Evolutionary conservation across 2,113 vertebrate species (phyloP).

Genomic region (Cynopterus brachyotis): DNA sequence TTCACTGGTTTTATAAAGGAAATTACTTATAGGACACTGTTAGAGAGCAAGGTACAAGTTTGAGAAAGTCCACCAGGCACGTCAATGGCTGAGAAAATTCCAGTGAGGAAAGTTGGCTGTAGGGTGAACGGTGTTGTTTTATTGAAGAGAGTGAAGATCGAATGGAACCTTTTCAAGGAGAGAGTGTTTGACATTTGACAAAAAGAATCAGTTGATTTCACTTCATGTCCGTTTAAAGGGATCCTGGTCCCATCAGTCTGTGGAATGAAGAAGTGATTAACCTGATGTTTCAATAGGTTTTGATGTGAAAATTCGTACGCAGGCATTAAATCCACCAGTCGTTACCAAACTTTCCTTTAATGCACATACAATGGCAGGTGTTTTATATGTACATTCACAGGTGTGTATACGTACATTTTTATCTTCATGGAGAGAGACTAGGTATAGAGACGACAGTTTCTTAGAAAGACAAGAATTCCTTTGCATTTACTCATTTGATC

Average conservation of each 20-base stretch:
- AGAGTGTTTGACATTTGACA: neutral
- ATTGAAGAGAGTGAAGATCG: neutral
- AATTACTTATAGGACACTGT: neutral
- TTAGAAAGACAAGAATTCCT: neutral
- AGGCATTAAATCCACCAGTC: neutral
- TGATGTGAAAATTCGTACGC: neutral
- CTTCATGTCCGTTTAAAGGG: neutral
- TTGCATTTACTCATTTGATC: neutral
- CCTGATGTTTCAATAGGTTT: neutral
- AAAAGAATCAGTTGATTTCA: neutral
- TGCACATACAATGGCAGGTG: neutral
- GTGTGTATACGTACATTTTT: neutral
- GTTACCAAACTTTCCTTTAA: neutral
- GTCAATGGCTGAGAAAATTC: neutral
- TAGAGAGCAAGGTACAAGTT: neutral
- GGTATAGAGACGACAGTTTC: neutral
- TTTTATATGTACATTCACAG: neutral
- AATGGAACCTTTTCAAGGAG: neutral
- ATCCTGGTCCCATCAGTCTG: neutral
- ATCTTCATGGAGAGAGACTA: neutral
- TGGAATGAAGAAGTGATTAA: neutral
- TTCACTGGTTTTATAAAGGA: neutral
- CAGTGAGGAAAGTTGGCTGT: neutral
- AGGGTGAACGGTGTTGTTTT: neutral
- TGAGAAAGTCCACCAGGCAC: neutral